A percentile compares a stretch with the other conserved stretches of the same genome.
Evolutionary conservation across 1,140 invertebrate species (phyloP).

Genomic region (Zelostemma sp.): DNA sequence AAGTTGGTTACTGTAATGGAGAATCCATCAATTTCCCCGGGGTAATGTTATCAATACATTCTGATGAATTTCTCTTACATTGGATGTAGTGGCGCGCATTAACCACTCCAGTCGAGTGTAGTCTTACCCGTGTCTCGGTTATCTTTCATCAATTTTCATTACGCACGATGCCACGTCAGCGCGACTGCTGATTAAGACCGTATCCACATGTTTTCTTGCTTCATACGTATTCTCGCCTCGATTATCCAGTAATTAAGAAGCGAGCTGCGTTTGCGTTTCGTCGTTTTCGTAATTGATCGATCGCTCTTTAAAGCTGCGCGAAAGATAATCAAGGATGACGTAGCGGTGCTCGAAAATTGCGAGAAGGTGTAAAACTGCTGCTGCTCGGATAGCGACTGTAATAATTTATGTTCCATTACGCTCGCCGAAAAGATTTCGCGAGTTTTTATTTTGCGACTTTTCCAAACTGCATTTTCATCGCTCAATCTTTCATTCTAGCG

Average conservation of each 20-base stretch:
- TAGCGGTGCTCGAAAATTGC: slow-evolving; percentile 40
- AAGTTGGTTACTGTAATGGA: slow-evolving; percentile 6
- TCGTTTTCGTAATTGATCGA: slow-evolving; percentile 51
- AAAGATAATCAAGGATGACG: slow-evolving; percentile 48
- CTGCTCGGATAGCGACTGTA: slow-evolving; percentile 30
- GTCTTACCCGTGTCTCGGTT: slow-evolving; percentile 31
- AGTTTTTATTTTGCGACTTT: slow-evolving; percentile 7
- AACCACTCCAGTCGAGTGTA: slow-evolving; percentile 40
- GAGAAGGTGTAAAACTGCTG: slow-evolving; percentile 39
- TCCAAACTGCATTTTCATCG: neutral
- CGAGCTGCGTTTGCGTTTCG: slow-evolving; percentile 41
- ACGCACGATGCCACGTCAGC: slow-evolving; percentile 45
- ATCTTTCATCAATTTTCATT: slow-evolving; percentile 58
- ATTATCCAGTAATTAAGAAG: slow-evolving; percentile 53
- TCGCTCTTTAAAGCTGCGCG: slow-evolving; percentile 42
- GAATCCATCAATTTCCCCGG: slow-evolving; percentile 21
- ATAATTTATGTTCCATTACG: slow-evolving; percentile 17
- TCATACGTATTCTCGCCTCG: slow-evolving; percentile 45
- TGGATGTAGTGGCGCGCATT: slow-evolving; percentile 28
- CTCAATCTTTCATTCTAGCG: neutral
- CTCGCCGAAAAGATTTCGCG: neutral
- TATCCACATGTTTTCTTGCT: slow-evolving; percentile 49
- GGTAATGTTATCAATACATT: slow-evolving; percentile 36
- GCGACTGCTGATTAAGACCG: slow-evolving; percentile 51
- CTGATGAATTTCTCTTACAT: slow-evolving; percentile 33